These are phyloP conservation scores for Trichonephila clavata DNA, from an alignment of 1,140 invertebrate species.

Conservation along the genomic window DNA sequence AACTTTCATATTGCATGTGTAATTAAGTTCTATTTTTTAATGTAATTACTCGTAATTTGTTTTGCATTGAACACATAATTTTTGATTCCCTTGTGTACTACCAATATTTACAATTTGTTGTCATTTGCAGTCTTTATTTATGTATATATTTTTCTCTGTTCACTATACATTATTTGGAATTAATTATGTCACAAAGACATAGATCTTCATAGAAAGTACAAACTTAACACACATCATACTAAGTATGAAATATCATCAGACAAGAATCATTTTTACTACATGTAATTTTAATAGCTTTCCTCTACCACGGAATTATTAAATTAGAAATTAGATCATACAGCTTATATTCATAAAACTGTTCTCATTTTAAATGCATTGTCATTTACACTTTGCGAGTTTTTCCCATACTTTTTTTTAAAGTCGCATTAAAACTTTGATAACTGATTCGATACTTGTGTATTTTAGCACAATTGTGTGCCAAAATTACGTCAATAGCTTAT, in stretches of 20 bases:
- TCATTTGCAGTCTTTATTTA: background rate
- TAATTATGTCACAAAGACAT: conserved; percentile 5
- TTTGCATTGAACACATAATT: too few relatives aligned
- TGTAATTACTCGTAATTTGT: too few relatives aligned
- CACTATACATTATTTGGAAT: background rate
- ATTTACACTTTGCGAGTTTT: conserved; percentile 5
- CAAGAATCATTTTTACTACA: background rate
- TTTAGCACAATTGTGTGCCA: conserved; percentile 2
- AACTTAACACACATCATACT: conserved; percentile 18
- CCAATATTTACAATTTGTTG: too few relatives aligned
- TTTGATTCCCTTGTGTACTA: too few relatives aligned
- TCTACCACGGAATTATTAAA: background rate
- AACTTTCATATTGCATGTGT: too few relatives aligned
- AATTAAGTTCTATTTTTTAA: too few relatives aligned
- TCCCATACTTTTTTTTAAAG: background rate
- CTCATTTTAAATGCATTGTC: conserved; percentile 22
- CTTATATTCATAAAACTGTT: background rate
- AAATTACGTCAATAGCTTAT: background rate
- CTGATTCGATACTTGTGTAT: background rate
- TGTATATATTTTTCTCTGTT: background rate
- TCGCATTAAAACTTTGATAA: background rate
- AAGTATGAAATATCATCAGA: conserved; percentile 19
- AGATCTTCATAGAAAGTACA: conserved; percentile 38
- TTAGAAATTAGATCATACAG: conserved; percentile 7
- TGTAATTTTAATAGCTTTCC: conserved; percentile 16